Evolutionary conservation across 2,113 vertebrate genomes (phyloP).

Genomic region (Grammomys dolichurus): DNA sequence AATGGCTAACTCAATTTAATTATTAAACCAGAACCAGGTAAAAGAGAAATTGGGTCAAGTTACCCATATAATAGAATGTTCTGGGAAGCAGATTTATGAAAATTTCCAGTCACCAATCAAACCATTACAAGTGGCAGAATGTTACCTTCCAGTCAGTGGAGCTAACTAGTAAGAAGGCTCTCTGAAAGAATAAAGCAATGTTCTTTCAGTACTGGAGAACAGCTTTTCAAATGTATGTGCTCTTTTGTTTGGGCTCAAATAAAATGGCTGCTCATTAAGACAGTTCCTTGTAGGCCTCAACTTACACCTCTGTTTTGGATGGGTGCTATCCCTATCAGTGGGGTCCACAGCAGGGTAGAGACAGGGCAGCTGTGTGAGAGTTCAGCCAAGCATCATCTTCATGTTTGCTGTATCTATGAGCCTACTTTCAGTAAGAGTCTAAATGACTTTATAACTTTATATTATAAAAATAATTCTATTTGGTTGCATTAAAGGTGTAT

Average conservation of each 20-base stretch:
- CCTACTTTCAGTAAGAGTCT: not conserved
- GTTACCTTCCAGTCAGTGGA: not conserved
- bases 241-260: not conserved
- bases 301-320: too few relatives aligned
- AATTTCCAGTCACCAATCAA: not conserved
- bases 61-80: not conserved
- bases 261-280: not conserved
- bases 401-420: not conserved
- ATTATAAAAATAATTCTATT: constrained; percentile 36
- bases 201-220: not conserved
- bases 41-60: not conserved
- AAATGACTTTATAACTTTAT: not conserved
- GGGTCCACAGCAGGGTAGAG: not conserved
- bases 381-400: not conserved
- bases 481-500: constrained; percentile 2
- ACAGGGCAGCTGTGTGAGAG: not conserved
- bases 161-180: not conserved
- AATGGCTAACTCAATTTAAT: constrained; percentile 43
- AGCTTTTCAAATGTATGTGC: not conserved
- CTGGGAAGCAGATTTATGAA: not conserved
- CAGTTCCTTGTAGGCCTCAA: too few relatives aligned
- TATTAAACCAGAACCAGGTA: constrained; percentile 44
- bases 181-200: not conserved
- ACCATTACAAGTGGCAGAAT: not conserved
- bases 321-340: not conserved